Evolutionary conservation across 1,140 invertebrate genomes (phyloP).

Genomic region (Rhopalosiphum maidis): DNA sequence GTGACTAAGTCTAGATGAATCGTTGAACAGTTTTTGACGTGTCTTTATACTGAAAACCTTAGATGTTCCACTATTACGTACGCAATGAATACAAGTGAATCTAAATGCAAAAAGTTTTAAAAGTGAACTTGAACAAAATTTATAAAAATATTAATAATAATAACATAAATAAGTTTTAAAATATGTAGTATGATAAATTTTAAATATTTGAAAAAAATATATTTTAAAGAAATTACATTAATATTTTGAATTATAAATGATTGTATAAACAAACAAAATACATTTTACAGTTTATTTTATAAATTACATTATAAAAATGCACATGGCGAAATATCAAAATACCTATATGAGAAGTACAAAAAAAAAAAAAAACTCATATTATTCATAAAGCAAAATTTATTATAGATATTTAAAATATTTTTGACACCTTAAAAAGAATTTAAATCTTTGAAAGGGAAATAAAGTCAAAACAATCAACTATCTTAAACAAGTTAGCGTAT

Average conservation of each 20-base stretch:
- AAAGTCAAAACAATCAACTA: background rate
- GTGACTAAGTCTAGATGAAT: background rate
- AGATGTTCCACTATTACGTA: background rate
- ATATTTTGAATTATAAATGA: background rate
- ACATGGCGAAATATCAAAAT: background rate
- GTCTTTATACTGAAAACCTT: background rate
- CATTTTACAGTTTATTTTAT: background rate
- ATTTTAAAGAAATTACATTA: background rate
- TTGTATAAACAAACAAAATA: background rate
- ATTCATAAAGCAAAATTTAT: background rate
- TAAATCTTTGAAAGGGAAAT: background rate
- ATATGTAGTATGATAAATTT: background rate
- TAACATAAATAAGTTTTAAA: background rate
- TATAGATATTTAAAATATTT: background rate
- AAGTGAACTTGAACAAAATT: no score
- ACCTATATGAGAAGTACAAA: background rate
- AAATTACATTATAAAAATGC: no score
- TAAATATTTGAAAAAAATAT: background rate
- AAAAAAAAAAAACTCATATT: background rate
- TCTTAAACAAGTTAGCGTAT: background rate
- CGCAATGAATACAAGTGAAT: background rate
- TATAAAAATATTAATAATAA: background rate
- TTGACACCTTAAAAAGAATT: background rate
- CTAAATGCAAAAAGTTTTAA: background rate
- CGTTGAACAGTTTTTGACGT: conserved; percentile 49